phyloP scores from a whole-genome alignment of 2,797 vertebrate species.

The Anableps anableps region DNA sequence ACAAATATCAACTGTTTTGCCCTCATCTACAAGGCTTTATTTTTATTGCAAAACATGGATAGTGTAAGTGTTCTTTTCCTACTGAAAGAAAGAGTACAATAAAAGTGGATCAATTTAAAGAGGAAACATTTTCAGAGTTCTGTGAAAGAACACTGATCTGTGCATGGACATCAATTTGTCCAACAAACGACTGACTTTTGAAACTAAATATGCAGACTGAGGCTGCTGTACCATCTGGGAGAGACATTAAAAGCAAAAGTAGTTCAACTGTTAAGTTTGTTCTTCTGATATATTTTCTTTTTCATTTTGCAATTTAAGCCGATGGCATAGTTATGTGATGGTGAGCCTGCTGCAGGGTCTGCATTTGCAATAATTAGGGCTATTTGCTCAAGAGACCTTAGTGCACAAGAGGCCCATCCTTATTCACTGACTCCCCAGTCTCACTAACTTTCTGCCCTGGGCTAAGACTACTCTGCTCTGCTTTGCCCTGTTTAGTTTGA shows the following conservation, averaged over 20 bases:
- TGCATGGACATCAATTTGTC: no score
- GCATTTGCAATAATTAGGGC: background rate
- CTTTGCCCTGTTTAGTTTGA: background rate
- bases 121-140: background rate
- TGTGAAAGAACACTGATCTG: no score
- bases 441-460: background rate
- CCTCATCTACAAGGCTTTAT: background rate
- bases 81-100: background rate
- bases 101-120: background rate
- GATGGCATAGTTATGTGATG: background rate
- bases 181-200: no score
- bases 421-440: background rate
- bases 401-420: background rate
- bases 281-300: background rate
- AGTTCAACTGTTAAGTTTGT: background rate
- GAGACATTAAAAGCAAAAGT: background rate
- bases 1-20: background rate
- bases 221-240: background rate
- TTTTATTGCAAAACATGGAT: background rate
- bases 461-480: background rate
- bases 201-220: background rate
- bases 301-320: background rate
- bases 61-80: background rate
- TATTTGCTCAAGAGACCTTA: background rate
- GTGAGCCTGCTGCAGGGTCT: background rate